Conservation (phyloP, 2,888 invertebrate species). For the Hypercompe scribonia region DNA sequence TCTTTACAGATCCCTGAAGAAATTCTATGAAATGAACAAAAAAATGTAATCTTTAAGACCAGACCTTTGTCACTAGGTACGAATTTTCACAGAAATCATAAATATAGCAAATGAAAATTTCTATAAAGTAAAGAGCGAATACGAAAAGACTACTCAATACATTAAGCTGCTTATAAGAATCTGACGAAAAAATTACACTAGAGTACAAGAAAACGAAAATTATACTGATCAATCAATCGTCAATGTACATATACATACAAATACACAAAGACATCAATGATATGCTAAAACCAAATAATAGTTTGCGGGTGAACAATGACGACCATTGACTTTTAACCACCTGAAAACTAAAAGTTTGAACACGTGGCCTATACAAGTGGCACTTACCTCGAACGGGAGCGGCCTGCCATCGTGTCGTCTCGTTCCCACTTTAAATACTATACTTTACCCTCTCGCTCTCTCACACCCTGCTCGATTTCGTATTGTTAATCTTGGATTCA, state of each 20-base stretch:
- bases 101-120: background rate
- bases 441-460: constrained; percentile 80
- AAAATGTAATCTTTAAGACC: background rate
- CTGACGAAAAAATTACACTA: background rate
- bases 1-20: background rate
- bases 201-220: background rate
- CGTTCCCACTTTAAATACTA: constrained; percentile 82
- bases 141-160: constrained; percentile 8
- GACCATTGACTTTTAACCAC: constrained; percentile 55
- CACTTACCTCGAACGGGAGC: constrained; percentile 82
- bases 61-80: background rate
- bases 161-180: background rate
- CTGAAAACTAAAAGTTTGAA: constrained; percentile 71
- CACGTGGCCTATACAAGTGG: constrained; percentile 79
- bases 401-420: constrained; percentile 79
- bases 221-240: constrained; percentile 26
- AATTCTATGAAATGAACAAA: background rate
- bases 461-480: constrained; percentile 75
- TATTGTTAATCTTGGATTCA: constrained; percentile 53
- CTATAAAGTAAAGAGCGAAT: constrained; percentile 27
- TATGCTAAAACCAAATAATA: constrained; percentile 21
- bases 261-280: background rate
- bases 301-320: constrained; percentile 52
- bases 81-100: background rate
- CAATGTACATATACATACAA: background rate